Percentiles rank a stretch among this genome's conserved stretches.
phyloP scores from a whole-genome alignment of 2,797 vertebrate genomes.

The Xyrichtys novacula region DNA sequence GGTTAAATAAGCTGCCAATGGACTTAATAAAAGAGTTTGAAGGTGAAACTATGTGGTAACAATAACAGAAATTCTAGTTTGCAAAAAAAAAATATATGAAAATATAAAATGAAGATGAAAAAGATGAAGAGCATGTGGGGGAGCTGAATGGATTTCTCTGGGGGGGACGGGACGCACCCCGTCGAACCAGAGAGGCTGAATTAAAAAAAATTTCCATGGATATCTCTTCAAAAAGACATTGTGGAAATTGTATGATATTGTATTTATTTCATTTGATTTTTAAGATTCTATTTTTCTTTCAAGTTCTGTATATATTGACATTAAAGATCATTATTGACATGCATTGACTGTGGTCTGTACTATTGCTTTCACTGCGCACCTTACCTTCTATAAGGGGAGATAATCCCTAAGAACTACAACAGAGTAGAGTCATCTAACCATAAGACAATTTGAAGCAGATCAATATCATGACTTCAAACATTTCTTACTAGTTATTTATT shows the following conservation, averaged over 20 bases:
- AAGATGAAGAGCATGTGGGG: slow-evolving; percentile 78
- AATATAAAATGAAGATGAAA: slow-evolving; percentile 46
- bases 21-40: slow-evolving; percentile 48
- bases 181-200: slow-evolving; percentile 78
- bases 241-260: slow-evolving; percentile 96
- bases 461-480: too few relatives aligned
- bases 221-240: slow-evolving; percentile 89
- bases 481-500: too few relatives aligned
- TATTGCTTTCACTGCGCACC: slow-evolving; percentile 18
- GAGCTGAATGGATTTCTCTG: slow-evolving; percentile 75
- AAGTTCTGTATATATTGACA: slow-evolving; percentile 95
- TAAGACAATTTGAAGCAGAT: too few relatives aligned
- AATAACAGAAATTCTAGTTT: slow-evolving; percentile 54
- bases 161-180: slow-evolving; percentile 69
- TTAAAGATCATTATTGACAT: slow-evolving; percentile 93
- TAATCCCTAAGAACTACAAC: background rate
- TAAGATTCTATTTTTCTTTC: slow-evolving; percentile 95
- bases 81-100: slow-evolving; percentile 48
- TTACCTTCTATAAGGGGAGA: too few relatives aligned
- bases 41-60: slow-evolving; percentile 55
- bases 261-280: slow-evolving; percentile 98
- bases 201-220: slow-evolving; percentile 77
- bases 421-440: background rate
- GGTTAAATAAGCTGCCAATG: slow-evolving; percentile 65
- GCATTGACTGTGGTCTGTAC: slow-evolving; percentile 39